Percentiles rank a stretch among this genome's conserved stretches.
Conservation (phyloP, 2,888 invertebrate genomes). For the Pelosia muscerda region DNA sequence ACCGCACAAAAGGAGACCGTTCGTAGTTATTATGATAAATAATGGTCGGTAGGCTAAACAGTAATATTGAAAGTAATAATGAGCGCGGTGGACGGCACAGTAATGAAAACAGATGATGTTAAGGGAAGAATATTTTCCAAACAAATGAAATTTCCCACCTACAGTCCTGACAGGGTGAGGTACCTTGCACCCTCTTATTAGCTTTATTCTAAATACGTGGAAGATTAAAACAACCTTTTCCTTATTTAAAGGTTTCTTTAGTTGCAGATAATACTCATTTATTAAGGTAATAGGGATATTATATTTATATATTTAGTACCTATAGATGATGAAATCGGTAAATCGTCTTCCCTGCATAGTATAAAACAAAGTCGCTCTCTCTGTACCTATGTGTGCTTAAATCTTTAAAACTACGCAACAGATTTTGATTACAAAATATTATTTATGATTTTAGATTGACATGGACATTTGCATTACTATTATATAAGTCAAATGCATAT, state of each 20-base stretch:
- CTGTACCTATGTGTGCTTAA: no score
- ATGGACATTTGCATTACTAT: no score
- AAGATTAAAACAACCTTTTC: constrained; percentile 1
- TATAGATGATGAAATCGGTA: no score
- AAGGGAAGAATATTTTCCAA: constrained; percentile 50
- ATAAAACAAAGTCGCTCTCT: no score
- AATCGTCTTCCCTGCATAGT: no score
- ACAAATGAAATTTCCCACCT: constrained; percentile 51
- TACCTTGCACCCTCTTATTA: constrained; percentile 23
- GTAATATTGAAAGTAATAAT: constrained; percentile 63
- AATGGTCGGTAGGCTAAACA: constrained; percentile 57
- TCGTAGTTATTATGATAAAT: constrained; percentile 58
- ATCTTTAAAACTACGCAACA: no score
- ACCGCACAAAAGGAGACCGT: constrained; percentile 39
- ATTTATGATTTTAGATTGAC: no score
- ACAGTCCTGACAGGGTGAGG: constrained; percentile 12
- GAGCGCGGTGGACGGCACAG: constrained; percentile 56
- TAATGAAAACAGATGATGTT: constrained; percentile 67
- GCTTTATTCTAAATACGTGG: constrained; percentile 15
- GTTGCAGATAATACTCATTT: background rate
- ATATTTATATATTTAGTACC: no score
- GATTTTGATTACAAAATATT: no score
- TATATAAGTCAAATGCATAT: no score
- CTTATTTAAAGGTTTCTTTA: background rate
- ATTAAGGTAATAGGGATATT: no score